Conservation (phyloP, 2,888 invertebrate species). For the Agonopterix alstromeriana region DNA sequence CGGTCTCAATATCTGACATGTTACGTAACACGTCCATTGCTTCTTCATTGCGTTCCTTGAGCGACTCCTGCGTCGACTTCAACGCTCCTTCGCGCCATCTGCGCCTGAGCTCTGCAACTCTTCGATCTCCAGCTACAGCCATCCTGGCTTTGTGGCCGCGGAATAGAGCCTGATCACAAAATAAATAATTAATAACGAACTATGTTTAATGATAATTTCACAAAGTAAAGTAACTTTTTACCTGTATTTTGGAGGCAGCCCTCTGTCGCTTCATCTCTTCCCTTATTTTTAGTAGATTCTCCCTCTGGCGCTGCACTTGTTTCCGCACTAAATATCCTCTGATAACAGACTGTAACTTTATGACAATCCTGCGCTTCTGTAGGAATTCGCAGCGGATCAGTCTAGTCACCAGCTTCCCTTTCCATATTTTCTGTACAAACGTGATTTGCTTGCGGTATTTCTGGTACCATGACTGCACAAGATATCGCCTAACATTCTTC, state of each 20-base stretch:
- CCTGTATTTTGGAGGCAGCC: constrained; percentile 81
- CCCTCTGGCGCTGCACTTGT: constrained; percentile 57
- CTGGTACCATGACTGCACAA: constrained; percentile 38
- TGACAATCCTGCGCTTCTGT: constrained; percentile 38
- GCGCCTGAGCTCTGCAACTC: constrained; percentile 41
- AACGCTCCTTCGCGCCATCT: constrained; percentile 59
- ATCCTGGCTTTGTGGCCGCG: constrained; percentile 63
- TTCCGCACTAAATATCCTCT: constrained; percentile 70
- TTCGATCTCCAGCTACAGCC: constrained; percentile 25
- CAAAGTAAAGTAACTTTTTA: constrained; percentile 20
- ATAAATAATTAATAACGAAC: not conserved
- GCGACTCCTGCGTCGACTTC: constrained; percentile 44
- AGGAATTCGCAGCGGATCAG: constrained; percentile 44
- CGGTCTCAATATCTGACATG: constrained; percentile 46
- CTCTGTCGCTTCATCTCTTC: constrained; percentile 52
- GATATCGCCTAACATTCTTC: constrained; percentile 45
- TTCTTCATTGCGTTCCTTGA: constrained; percentile 57
- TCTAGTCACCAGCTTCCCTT: constrained; percentile 50
- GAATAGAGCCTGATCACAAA: constrained; percentile 55
- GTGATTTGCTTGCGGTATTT: constrained; percentile 35
- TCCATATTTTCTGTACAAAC: constrained; percentile 57
- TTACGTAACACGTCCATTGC: constrained; percentile 55
- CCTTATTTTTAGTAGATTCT: constrained; percentile 49
- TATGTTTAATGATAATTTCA: not conserved
- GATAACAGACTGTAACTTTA: constrained; percentile 55